Evolutionary conservation across 2,113 vertebrate species (phyloP).

Genomic region (Notiomystis cincta): DNA sequence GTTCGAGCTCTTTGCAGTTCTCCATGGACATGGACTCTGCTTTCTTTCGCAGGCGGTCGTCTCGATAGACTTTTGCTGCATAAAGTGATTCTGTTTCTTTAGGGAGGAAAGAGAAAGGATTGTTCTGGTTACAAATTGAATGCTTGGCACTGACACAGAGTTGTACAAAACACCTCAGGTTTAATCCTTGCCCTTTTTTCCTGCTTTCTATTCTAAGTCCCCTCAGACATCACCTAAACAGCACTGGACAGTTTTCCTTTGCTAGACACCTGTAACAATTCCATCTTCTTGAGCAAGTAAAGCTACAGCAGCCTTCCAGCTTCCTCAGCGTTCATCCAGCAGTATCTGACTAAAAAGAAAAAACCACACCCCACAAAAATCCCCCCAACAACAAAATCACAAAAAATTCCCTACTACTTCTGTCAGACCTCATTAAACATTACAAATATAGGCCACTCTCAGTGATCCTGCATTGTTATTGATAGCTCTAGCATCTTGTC

Average conservation of each 20-base stretch:
- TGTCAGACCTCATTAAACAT: background rate
- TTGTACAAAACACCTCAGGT: background rate
- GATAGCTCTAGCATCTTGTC: background rate
- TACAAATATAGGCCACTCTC: background rate
- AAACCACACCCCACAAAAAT: background rate
- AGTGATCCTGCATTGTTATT: background rate
- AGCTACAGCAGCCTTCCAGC: background rate
- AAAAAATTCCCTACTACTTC: background rate
- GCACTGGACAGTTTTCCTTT: background rate
- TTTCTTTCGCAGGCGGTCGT: slow-evolving; percentile 89
- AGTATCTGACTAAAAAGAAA: background rate
- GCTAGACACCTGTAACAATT: background rate
- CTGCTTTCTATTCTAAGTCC: background rate
- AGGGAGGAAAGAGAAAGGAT: background rate
- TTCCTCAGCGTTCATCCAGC: background rate
- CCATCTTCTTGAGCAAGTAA: background rate
- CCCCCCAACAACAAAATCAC: background rate
- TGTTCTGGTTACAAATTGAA: background rate
- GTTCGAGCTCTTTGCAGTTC: slow-evolving; percentile 93
- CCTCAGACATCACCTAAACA: background rate
- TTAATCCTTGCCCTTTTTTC: background rate
- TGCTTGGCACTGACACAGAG: background rate
- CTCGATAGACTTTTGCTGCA: slow-evolving; percentile 92
- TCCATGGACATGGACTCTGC: slow-evolving; percentile 94
- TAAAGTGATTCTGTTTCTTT: slow-evolving; percentile 94